Evolutionary conservation across 2,113 vertebrate genomes (phyloP).

Genomic region (Siphamia tubifer): DNA sequence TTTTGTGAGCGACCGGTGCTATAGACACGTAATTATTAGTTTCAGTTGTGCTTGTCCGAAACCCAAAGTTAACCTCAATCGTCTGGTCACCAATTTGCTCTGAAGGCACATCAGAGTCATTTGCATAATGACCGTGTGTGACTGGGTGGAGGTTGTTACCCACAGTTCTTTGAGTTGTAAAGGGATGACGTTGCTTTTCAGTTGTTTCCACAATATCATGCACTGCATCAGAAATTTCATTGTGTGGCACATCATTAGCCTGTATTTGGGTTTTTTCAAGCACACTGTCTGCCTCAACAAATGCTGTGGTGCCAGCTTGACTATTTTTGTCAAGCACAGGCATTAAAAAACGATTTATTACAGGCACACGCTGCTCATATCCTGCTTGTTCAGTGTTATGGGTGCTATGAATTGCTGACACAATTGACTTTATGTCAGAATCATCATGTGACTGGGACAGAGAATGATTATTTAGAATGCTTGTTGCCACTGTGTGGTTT

Average conservation of each 20-base stretch:
- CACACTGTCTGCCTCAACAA: not conserved
- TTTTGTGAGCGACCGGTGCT: not conserved
- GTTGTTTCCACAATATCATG: not conserved
- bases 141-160: not conserved
- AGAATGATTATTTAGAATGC: not conserved
- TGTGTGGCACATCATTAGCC: not conserved
- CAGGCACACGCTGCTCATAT: not conserved
- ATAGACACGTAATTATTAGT: constrained; percentile 13
- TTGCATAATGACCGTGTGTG: constrained; percentile 4
- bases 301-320: not conserved
- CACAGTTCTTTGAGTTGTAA: not conserved
- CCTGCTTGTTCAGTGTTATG: not conserved
- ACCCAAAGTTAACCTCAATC: not conserved
- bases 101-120: not conserved
- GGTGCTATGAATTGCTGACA: not conserved
- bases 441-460: not conserved
- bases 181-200: not conserved
- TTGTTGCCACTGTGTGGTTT: not conserved
- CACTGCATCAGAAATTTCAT: not conserved
- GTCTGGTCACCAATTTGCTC: not conserved
- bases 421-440: not conserved
- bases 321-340: constrained; percentile 8
- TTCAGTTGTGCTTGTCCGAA: constrained; percentile 6
- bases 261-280: not conserved
- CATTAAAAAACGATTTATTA: not conserved